phyloP scores from a whole-genome alignment of 2,113 vertebrate species.

The Jacana jacana region DNA sequence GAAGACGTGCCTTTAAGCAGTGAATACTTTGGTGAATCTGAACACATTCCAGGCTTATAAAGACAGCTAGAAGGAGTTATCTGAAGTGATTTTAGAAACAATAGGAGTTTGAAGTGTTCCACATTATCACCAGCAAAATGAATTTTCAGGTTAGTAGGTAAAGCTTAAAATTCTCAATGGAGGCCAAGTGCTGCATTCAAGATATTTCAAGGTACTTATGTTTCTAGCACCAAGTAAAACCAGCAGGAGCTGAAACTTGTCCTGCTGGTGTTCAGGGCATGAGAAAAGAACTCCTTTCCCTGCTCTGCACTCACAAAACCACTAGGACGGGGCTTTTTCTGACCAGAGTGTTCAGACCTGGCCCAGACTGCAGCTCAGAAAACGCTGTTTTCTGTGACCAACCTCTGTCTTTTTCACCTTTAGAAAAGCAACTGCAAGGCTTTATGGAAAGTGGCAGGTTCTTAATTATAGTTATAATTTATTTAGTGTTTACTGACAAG shows the following conservation, averaged over 20 bases:
- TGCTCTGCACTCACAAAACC: neutral
- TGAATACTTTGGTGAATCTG: neutral
- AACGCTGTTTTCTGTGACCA: accelerated
- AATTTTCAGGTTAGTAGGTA: neutral
- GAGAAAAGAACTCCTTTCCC: neutral
- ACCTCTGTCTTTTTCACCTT: neutral
- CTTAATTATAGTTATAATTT: conserved; percentile 25
- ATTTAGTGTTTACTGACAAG: conserved; percentile 16
- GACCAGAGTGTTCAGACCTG: accelerated
- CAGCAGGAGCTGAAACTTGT: neutral
- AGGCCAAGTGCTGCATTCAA: neutral
- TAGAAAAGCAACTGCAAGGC: neutral
- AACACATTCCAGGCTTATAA: neutral
- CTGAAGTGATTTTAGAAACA: neutral
- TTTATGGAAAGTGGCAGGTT: neutral
- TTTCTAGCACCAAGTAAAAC: neutral
- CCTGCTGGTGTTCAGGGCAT: neutral
- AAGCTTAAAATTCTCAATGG: neutral
- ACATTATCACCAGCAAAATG: neutral
- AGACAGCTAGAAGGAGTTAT: neutral
- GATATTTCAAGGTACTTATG: neutral
- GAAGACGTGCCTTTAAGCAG: neutral
- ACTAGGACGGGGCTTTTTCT: neutral
- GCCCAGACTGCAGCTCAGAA: accelerated
- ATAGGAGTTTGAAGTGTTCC: neutral